Evolutionary conservation across 2,888 invertebrate species (phyloP), one percentile per base, ranked within the genome.

Genomic region (Yponomeuta malinellus): DNA sequence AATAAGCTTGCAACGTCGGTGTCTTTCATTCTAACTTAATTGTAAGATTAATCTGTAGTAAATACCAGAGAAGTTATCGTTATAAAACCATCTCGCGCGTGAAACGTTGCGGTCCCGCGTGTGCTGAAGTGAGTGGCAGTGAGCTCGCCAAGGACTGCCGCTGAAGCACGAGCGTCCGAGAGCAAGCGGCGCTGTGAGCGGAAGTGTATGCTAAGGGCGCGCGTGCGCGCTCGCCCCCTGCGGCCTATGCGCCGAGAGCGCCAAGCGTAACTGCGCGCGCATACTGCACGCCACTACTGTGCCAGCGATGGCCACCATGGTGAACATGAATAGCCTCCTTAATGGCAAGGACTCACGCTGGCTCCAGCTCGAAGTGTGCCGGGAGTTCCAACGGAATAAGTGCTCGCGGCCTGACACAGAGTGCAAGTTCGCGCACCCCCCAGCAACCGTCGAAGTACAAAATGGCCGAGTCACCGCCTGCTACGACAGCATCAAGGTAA

Each of bases 401-500:
- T 99, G 99, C 94, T 97, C 98, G 84, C 96, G 99, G 87, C 97
- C 98, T 77, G 99, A 99, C 94, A 97, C 98, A 88, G 99, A 99
- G 93, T 99, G 99, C 96, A 99, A 99, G 95, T 99, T 99, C 93
- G 99, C 99, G 79, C 99, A 99, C 94, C 99, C 99, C 75, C 99
- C 99, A 78, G 96, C 98, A 83, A 99, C 99, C 93, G 99, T 99
- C 84, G 99, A 99, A 94, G 98, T 99, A 86, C 99, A 99, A 94
- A 99, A 99, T 93, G 99, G 99, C 89, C 95, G 99, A 86, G 99
- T 99, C 86, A 99, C 99, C 83, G 99, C 99, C 83, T 99, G 99
- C 95, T 99, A 99, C 95, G 99, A 99, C 94, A 99, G 98, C 94
- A 99, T 99, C 93, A 99, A 99, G 98, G 99, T 99, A 93, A 94